These are phyloP conservation scores for Ptilonorhynchus violaceus DNA, from an alignment of 2,113 vertebrate genomes.

Conservation along the genomic window DNA sequence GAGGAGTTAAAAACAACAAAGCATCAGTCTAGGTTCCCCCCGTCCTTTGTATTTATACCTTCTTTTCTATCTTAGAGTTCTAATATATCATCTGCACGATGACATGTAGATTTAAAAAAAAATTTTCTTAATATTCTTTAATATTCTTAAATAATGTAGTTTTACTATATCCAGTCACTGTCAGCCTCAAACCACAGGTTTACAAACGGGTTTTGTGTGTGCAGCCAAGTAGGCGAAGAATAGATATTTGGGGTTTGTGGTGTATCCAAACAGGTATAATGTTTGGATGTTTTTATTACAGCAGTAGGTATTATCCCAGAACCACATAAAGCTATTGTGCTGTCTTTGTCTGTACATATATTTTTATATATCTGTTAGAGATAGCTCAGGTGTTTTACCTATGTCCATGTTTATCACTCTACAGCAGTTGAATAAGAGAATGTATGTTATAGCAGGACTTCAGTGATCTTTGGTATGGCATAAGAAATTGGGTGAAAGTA, in stretches of 20 bases:
- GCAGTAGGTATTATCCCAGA: neutral
- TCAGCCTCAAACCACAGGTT: neutral
- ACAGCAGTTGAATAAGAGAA: neutral
- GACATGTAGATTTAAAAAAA: neutral
- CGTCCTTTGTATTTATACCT: neutral
- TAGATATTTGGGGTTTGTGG: neutral
- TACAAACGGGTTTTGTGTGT: neutral
- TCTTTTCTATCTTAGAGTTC: neutral
- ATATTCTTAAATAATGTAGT: neutral
- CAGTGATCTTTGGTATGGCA: neutral
- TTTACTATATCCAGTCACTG: neutral
- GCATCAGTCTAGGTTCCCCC: neutral
- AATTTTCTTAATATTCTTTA: neutral
- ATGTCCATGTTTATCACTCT: fast-evolving
- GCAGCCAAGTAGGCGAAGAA: neutral
- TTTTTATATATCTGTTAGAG: neutral
- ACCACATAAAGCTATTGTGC: neutral
- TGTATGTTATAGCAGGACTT: neutral
- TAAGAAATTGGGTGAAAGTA: neutral
- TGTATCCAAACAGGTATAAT: neutral
- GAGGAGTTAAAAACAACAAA: neutral
- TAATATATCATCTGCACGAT: neutral
- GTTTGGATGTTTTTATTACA: neutral
- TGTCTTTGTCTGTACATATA: neutral
- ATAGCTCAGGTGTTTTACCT: neutral